Evolutionary conservation across 2,113 vertebrate genomes (phyloP), one percentile per base, ranked within the genome.

Genomic region (Canis aureus): DNA sequence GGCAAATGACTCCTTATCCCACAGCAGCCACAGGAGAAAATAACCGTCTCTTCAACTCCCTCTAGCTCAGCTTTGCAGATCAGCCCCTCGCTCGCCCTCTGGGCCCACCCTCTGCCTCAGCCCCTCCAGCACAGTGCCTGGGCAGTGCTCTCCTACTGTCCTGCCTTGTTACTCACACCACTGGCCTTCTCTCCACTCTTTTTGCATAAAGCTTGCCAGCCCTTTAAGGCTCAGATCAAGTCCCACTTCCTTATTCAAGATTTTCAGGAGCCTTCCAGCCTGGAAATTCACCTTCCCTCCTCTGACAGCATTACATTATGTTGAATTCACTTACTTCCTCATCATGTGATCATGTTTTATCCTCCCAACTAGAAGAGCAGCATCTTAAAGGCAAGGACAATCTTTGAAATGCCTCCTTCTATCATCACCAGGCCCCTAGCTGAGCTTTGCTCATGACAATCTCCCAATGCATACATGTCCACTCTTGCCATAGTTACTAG

Each of bases 341-440:
- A 71, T 88, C 15, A 6, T 11, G n/a, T 17, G 79, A 23, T 62
- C n/a, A 19, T 27, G 13, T 69, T 96, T 94, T 82, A 80, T 83
- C 59, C 85, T 32, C 35, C 49, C 49, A 79, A 38, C 25, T 43
- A 73, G 55, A 67, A 87, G 76, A 43, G 7, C 19, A 88, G 57
- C 38, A 89, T 92, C 69, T 96, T 74, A 82, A 95, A 91, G 59
- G 38, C n/a, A 51, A 87, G 19, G 16, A 20, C 59, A 20, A 60
- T 29, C 29, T 51, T 6, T 60, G 25, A 59, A 64, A 55, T 15
- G 27, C 57, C 32, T 74, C 3, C 13, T 80, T 13, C 11, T 74
- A 5, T 57, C n/a, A 55, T 35, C 25, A 55, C 35, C 20, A 80
- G 83, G 49, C 23, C 25, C 32, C 11, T 0, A 51, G 35, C 29